Base-by-base conservation (phyloP, 2,113 vertebrate genomes). In the Plecotus auritus region DNA sequence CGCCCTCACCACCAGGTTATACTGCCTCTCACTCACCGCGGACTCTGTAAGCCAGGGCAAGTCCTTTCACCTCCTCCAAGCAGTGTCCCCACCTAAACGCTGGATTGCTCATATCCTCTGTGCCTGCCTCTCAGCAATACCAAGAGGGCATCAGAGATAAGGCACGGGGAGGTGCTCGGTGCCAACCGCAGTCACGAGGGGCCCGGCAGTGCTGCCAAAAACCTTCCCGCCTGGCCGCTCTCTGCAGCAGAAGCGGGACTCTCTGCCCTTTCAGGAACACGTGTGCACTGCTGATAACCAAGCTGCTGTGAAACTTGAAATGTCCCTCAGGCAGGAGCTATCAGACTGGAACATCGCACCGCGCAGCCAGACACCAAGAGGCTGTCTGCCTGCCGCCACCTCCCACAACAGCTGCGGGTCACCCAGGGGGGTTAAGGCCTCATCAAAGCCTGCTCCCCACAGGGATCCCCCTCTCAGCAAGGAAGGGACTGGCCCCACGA, bases 241-340 rank as follows among this genome's bases (percentile, higher is more conserved):
- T 70, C 92, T 26, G 16, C 18, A 77, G 51, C n/a, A 47, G 18
- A 23, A 37, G 80, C 85, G 70, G 86, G 56, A 35, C 77, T 30
- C 72, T 10, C 23, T 0, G 83, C 51, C 90, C 45, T 56, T 73
- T 40, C 67, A 51, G 73, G 11, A 61, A 17, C 77, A 67, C 0
- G 0, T 67, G 72, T 32, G 47, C 1, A 1, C 8, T 6, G 9
- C 74, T 85, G 74, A 86, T 81, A 61, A 81, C 30, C 16, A 30
- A 61, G 72, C 22, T 0, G 1, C 45, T 89, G 37, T 18, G 72
- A 69, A 80, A 80, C 82, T 49, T 13, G 4, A 40, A 84, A 85
- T 54, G 56, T 74, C 82, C 85, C 82, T 92, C 66, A 74, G 88
- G 82, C 89, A 76, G 72, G 26, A 91, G 84, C 92, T 90, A 82